phyloP scores from a whole-genome alignment of 2,888 invertebrate genomes.

The Cephus pygmeus region DNA sequence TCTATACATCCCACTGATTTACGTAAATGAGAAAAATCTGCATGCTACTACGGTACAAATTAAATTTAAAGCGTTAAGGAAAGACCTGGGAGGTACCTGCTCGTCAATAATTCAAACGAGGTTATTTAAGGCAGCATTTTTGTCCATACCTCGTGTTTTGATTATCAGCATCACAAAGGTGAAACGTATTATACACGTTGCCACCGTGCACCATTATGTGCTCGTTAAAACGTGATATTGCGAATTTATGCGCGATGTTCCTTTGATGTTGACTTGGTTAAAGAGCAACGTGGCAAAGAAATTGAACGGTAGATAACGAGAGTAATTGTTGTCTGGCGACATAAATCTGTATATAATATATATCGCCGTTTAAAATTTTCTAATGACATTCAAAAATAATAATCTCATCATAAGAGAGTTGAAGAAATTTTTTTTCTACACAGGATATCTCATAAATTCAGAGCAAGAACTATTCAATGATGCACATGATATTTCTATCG shows the following conservation, averaged over 20 bases:
- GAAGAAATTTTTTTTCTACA: neutral
- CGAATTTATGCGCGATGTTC: constrained; percentile 47
- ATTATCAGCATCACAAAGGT: constrained; percentile 15
- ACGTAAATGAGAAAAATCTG: neutral
- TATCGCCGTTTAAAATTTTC: neutral
- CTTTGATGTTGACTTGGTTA: constrained; percentile 26
- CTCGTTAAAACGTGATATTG: constrained; percentile 46
- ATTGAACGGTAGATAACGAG: neutral
- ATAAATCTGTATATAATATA: neutral
- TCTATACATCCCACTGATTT: neutral
- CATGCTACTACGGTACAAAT: neutral
- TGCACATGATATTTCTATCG: neutral
- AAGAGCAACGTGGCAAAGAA: neutral
- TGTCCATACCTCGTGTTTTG: constrained; percentile 8
- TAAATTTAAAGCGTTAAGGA: neutral
- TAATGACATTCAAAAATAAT: neutral
- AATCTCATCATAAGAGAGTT: neutral
- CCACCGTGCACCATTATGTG: constrained; percentile 34
- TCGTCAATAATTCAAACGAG: neutral
- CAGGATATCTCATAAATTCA: neutral
- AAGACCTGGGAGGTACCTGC: neutral
- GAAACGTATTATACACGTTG: neutral
- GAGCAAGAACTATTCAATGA: neutral
- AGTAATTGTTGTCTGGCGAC: neutral
- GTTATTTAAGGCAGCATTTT: constrained; percentile 4